Evolutionary conservation across 2,113 vertebrate genomes (phyloP).

Genomic region (Chionomys nivalis): DNA sequence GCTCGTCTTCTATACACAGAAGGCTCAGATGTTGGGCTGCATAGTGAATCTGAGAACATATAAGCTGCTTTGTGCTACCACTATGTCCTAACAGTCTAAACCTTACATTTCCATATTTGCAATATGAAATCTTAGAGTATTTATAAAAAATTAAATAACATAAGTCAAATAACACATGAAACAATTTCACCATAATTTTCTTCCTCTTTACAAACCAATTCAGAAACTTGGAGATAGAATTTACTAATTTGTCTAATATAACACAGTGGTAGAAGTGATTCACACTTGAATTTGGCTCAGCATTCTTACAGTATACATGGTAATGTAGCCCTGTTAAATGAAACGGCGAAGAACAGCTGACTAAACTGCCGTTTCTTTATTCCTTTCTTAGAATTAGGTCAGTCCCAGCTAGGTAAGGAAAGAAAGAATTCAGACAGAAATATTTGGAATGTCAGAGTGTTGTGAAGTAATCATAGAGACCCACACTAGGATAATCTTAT

Average conservation of each 20-base stretch:
- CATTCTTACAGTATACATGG: background rate
- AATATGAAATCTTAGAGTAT: background rate
- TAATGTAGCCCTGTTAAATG: background rate
- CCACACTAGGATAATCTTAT: background rate
- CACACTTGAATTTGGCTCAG: background rate
- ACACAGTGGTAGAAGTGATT: background rate
- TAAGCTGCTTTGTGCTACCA: background rate
- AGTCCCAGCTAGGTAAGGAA: background rate
- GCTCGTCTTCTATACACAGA: background rate
- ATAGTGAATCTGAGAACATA: background rate
- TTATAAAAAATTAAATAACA: slow-evolving; percentile 4
- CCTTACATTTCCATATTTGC: background rate
- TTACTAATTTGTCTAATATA: background rate
- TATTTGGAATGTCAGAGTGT: background rate
- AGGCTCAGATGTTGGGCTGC: background rate
- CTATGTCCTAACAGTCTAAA: background rate
- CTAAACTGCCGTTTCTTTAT: background rate
- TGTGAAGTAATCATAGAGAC: background rate
- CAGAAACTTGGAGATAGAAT: background rate
- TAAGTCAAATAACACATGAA: background rate
- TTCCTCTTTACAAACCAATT: background rate
- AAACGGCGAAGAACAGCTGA: background rate
- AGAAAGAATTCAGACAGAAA: background rate
- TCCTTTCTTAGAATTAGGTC: background rate
- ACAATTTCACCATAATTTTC: background rate